phyloP scores from a whole-genome alignment of 2,888 invertebrate species.

The Lapara coniferarum region DNA sequence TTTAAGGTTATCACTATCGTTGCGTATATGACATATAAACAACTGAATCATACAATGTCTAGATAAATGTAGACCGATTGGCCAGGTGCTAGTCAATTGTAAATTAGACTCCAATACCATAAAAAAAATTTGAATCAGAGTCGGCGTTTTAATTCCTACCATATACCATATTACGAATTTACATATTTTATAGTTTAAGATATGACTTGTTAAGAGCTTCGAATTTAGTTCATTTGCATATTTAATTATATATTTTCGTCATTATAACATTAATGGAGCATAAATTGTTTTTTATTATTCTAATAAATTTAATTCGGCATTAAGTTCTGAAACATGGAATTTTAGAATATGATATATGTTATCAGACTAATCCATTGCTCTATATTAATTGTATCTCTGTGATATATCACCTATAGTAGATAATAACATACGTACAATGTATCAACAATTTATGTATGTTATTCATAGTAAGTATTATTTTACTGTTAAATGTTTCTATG shows the following conservation, averaged over 20 bases:
- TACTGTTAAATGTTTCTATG: too few species aligned
- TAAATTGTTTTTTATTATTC: background rate
- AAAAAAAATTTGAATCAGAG: background rate
- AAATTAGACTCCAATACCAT: background rate
- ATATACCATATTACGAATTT: background rate
- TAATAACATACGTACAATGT: too few species aligned
- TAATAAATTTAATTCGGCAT: background rate
- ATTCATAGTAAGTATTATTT: too few species aligned
- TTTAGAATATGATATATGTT: background rate
- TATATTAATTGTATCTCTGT: background rate
- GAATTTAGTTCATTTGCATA: slow-evolving; percentile 11
- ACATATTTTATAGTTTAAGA: slow-evolving; percentile 13
- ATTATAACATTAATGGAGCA: slow-evolving; percentile 3
- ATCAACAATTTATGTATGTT: too few species aligned
- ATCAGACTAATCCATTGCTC: background rate
- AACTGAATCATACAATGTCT: too few species aligned
- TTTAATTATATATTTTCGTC: background rate
- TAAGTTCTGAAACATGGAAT: background rate
- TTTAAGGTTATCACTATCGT: too few species aligned
- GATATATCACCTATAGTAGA: background rate
- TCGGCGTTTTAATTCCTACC: background rate
- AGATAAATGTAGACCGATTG: background rate
- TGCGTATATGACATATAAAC: too few species aligned
- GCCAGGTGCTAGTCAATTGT: background rate
- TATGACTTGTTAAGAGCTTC: background rate